These are phyloP conservation scores for Bradypodion ventrale DNA, from an alignment of 2,797 vertebrate species.

Conservation along the genomic window DNA sequence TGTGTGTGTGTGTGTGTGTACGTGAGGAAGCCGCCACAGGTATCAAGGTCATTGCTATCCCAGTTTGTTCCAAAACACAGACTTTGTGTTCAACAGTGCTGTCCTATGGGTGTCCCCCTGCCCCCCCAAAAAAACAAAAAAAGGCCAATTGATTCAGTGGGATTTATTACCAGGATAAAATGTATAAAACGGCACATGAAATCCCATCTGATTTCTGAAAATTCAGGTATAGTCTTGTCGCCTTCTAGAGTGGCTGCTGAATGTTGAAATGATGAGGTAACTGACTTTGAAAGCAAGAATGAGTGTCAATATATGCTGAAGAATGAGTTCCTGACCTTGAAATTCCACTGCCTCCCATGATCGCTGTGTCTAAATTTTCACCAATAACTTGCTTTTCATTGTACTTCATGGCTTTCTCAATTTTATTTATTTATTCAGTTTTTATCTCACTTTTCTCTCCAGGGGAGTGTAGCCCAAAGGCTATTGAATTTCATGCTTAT, in stretches of 20 bases:
- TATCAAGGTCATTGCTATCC: neutral
- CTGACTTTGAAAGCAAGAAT: neutral
- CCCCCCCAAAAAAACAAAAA: too few relatives aligned
- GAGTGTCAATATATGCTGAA: neutral
- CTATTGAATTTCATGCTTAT: too few relatives aligned
- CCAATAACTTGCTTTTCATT: too few relatives aligned
- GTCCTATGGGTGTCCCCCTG: neutral
- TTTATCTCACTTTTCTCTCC: too few relatives aligned
- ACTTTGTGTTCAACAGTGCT: neutral
- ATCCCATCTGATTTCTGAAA: accelerated
- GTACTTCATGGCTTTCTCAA: too few relatives aligned
- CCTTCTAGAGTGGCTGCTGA: neutral
- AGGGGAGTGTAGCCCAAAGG: too few relatives aligned
- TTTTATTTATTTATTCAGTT: too few relatives aligned
- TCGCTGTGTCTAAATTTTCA: too few relatives aligned
- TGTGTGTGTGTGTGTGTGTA: neutral
- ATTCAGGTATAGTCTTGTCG: accelerated
- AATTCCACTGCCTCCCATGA: too few relatives aligned
- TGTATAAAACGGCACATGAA: neutral
- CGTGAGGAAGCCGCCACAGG: neutral
- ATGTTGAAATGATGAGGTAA: slow-evolving; percentile 1
- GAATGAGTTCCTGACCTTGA: too few relatives aligned
- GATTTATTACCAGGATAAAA: neutral
- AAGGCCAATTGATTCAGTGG: neutral
- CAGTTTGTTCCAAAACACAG: too few relatives aligned